Percentiles rank a stretch among this genome's conserved stretches.
Evolutionary conservation across 2,797 vertebrate species (phyloP).

Genomic region (Helarctos malayanus): DNA sequence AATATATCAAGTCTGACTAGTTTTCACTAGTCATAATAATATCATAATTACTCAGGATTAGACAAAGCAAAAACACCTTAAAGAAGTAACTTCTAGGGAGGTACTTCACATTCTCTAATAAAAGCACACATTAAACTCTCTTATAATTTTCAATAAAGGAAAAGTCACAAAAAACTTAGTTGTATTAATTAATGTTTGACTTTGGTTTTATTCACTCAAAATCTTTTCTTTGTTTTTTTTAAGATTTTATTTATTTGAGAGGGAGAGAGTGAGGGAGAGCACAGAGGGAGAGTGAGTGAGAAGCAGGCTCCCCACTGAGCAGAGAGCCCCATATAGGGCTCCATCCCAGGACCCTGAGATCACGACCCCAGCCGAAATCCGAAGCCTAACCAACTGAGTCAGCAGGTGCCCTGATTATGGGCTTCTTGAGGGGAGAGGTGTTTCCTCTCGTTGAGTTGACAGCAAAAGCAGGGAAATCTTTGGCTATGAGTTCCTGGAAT

Average conservation of each 20-base stretch:
- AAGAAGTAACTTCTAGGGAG: not conserved
- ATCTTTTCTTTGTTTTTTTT: not conserved
- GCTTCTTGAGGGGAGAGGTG: not conserved
- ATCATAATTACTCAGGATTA: slow-evolving; percentile 25
- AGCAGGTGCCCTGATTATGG: not conserved
- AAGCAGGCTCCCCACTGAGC: too few relatives aligned
- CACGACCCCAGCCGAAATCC: too few relatives aligned
- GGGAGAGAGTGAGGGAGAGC: too few relatives aligned
- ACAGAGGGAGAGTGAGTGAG: too few relatives aligned
- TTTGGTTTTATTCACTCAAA: slow-evolving; percentile 43
- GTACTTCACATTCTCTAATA: slow-evolving; percentile 16
- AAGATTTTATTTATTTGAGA: too few relatives aligned
- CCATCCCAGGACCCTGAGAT: too few relatives aligned
- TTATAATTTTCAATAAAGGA: not conserved
- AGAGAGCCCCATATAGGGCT: too few relatives aligned
- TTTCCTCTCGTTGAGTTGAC: not conserved
- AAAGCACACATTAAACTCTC: not conserved
- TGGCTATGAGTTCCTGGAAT: not conserved
- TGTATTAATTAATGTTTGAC: not conserved
- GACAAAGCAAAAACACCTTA: not conserved
- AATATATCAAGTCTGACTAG: not conserved
- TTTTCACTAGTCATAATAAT: not conserved
- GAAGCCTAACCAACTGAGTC: not conserved
- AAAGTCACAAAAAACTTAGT: not conserved
- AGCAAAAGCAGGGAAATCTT: not conserved